These are phyloP conservation scores for Hermaeophaga mercurialis DNA, from an alignment of 2,888 invertebrate genomes.

Conservation along the genomic window DNA sequence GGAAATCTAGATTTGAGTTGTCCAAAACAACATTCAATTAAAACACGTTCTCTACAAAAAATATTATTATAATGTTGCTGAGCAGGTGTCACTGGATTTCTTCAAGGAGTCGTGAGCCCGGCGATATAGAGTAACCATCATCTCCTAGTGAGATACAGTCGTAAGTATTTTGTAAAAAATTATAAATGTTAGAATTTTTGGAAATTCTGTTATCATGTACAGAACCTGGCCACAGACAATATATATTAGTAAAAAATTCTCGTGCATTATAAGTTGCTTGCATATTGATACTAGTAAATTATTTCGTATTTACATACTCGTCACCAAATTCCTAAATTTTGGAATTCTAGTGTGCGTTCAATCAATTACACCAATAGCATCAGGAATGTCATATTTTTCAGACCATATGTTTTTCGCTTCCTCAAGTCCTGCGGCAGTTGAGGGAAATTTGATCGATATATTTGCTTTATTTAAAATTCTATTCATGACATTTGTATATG, in stretches of 20 bases:
- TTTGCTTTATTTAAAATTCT: background rate
- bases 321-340: background rate
- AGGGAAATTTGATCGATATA: too few species aligned
- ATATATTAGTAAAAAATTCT: too few species aligned
- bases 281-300: background rate
- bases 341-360: background rate
- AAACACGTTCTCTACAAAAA: constrained; percentile 6
- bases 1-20: constrained; percentile 26
- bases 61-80: background rate
- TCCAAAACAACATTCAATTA: constrained; percentile 18
- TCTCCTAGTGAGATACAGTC: background rate
- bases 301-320: background rate
- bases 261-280: too few species aligned
- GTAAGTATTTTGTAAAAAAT: background rate
- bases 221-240: too few species aligned
- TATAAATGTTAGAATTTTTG: too few species aligned
- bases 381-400: background rate
- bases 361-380: background rate
- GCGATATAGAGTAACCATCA: background rate
- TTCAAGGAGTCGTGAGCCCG: background rate
- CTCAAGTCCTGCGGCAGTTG: too few species aligned
- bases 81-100: background rate
- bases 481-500: background rate
- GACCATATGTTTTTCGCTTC: too few species aligned
- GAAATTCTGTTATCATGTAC: too few species aligned